Percentiles rank a stretch among this genome's conserved stretches.
phyloP scores from a whole-genome alignment of 2,888 invertebrate genomes.

The Rotaria macrura region DNA sequence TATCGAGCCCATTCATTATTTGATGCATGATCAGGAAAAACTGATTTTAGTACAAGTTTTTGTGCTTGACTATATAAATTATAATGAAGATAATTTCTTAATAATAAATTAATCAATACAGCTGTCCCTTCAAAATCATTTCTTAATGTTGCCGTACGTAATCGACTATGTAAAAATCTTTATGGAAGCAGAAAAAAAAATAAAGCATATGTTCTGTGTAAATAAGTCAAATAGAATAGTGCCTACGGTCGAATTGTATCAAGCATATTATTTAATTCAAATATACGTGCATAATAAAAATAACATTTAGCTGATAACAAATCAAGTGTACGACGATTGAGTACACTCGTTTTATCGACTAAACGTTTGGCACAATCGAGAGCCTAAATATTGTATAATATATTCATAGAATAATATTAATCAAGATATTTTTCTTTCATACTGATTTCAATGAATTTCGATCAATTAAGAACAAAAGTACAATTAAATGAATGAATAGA shows the following conservation, averaged over 20 bases:
- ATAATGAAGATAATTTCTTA: slow-evolving; percentile 87
- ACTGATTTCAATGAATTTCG: slow-evolving; percentile 61
- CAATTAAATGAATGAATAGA: slow-evolving; percentile 75
- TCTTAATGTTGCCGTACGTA: slow-evolving; percentile 83
- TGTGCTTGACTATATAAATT: slow-evolving; percentile 90
- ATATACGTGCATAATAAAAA: slow-evolving; percentile 78
- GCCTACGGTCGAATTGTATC: slow-evolving; percentile 68
- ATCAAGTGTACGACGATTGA: slow-evolving; percentile 83
- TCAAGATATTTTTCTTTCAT: too few relatives aligned
- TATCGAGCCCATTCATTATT: slow-evolving; percentile 98
- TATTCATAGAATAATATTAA: too few relatives aligned
- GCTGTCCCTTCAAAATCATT: slow-evolving; percentile 96
- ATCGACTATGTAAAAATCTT: slow-evolving; percentile 66
- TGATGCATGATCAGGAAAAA: slow-evolving; percentile 87
- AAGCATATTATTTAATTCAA: slow-evolving; percentile 75
- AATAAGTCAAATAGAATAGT: too few relatives aligned
- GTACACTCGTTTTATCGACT: slow-evolving; percentile 73
- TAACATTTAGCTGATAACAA: slow-evolving; percentile 87
- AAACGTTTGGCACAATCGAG: slow-evolving; percentile 70
- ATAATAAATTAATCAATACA: slow-evolving; percentile 83
- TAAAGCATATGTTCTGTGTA: too few relatives aligned
- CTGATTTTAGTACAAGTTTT: slow-evolving; percentile 87
- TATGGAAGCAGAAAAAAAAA: neutral
- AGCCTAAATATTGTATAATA: too few relatives aligned
- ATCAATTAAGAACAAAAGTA: slow-evolving; percentile 76